Percentiles rank a stretch among this genome's conserved stretches.
These are phyloP conservation scores for Pseudoips prasinana DNA, from an alignment of 2,888 invertebrate species.

Conservation along the genomic window DNA sequence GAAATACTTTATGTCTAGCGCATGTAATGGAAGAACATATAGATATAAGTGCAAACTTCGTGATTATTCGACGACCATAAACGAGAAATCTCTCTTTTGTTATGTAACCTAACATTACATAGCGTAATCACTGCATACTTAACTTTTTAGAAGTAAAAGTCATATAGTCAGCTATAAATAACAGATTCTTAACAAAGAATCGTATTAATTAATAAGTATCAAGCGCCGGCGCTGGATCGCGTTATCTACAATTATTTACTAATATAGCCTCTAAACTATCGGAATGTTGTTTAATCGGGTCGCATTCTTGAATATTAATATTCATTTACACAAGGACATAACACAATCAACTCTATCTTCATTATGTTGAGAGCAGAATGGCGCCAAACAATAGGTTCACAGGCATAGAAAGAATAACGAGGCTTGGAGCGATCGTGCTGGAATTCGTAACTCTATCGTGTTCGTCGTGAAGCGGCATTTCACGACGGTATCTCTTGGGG, in stretches of 20 bases:
- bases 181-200: too few relatives aligned
- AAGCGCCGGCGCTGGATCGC: constrained; percentile 61
- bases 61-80: constrained; percentile 14
- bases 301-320: constrained; percentile 72
- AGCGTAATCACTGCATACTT: too few relatives aligned
- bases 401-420: constrained; percentile 38
- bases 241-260: constrained; percentile 63
- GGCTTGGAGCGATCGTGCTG: constrained; percentile 60
- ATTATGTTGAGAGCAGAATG: constrained; percentile 17
- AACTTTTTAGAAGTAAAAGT: too few relatives aligned
- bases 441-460: constrained; percentile 59
- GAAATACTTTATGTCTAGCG: constrained; percentile 7
- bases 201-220: constrained; percentile 54
- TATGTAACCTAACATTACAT: too few relatives aligned
- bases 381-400: constrained; percentile 2
- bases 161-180: too few relatives aligned
- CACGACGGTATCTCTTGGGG: constrained; percentile 71
- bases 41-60: constrained; percentile 2
- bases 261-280: constrained; percentile 62
- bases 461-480: constrained; percentile 76
- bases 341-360: constrained; percentile 35
- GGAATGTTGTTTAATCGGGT: constrained; percentile 73
- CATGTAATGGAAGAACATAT: constrained; percentile 11
- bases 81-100: constrained; percentile 31
- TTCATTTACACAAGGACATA: constrained; percentile 64